These are phyloP conservation scores for Nasonia oneida DNA, from an alignment of 2,888 invertebrate genomes.

Conservation along the genomic window DNA sequence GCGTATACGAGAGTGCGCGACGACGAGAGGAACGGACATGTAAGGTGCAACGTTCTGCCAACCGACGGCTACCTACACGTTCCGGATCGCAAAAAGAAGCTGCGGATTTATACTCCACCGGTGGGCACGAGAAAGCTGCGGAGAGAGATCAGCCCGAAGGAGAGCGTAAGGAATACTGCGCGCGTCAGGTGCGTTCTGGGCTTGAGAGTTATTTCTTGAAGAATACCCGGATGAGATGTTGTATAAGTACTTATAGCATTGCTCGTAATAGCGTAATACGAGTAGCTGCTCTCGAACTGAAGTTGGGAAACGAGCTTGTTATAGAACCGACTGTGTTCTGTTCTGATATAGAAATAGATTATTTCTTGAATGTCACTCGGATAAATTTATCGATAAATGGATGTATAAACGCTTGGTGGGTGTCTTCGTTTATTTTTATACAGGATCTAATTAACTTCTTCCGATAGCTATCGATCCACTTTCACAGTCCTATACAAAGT, in stretches of 20 bases:
- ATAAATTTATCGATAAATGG: no score
- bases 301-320: not conserved
- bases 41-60: conserved; percentile 30
- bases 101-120: not conserved
- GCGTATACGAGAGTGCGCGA: not conserved
- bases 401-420: no score
- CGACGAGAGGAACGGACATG: not conserved
- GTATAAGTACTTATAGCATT: not conserved
- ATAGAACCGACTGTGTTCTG: not conserved
- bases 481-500: not conserved
- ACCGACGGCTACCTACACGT: not conserved
- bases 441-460: no score
- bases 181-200: not conserved
- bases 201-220: not conserved
- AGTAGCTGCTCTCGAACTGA: not conserved
- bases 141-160: not conserved
- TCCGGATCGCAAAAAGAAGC: not conserved
- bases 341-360: no score
- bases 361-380: no score
- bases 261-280: not conserved
- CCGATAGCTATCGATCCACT: not conserved
- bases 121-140: not conserved
- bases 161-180: not conserved
- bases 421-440: no score
- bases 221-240: not conserved